Evolutionary conservation across 2,113 vertebrate genomes (phyloP).

Genomic region (Eolophus roseicapilla): DNA sequence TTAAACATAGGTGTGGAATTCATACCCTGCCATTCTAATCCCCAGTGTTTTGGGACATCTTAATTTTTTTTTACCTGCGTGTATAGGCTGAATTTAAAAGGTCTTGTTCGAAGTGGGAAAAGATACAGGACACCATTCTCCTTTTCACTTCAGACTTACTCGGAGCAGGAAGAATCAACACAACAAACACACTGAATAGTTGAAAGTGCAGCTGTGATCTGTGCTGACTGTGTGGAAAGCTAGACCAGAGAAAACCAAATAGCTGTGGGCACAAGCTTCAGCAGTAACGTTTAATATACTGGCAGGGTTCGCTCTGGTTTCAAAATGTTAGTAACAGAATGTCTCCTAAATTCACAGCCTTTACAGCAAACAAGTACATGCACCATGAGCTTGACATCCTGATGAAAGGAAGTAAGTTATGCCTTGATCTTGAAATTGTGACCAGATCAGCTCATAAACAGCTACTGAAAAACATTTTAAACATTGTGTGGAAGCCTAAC

Average conservation of each 20-base stretch:
- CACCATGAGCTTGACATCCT: neutral
- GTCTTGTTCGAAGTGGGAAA: neutral
- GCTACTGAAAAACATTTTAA: slow-evolving; percentile 14
- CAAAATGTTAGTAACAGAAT: neutral
- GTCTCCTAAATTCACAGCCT: neutral
- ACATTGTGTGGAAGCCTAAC: neutral
- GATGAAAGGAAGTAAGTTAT: slow-evolving; percentile 12
- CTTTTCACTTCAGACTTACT: neutral
- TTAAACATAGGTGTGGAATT: neutral
- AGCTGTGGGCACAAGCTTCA: neutral
- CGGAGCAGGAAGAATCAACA: neutral
- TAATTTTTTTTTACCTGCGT: neutral
- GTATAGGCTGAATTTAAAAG: neutral
- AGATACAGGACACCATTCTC: neutral
- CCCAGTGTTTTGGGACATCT: no score
- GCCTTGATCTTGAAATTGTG: slow-evolving; percentile 36
- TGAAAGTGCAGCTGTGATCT: neutral
- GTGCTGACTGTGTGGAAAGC: neutral
- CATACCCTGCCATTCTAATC: neutral
- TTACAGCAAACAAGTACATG: neutral
- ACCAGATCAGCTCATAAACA: slow-evolving; percentile 3
- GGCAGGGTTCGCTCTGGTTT: neutral
- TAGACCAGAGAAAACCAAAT: neutral
- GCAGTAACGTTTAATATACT: neutral
- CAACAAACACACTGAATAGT: neutral